A percentile compares a stretch with the other conserved stretches of the same genome.
Evolutionary conservation across 2,797 vertebrate species (phyloP).

Genomic region (Catostomus latipinnis): DNA sequence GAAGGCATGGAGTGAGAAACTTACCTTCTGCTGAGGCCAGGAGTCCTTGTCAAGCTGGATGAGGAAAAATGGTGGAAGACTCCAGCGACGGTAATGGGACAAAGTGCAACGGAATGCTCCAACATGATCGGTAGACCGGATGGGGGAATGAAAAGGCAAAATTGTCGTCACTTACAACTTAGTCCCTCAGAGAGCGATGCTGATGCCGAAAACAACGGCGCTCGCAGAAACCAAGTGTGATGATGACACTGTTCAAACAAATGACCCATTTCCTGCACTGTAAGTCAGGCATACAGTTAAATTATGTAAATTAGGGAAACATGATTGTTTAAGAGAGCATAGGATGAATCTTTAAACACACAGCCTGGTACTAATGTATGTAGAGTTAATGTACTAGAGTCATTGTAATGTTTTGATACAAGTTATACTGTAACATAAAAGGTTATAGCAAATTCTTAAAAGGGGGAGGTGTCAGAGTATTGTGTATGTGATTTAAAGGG

Average conservation of each 20-base stretch:
- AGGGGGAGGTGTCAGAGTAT: neutral
- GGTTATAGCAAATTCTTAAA: neutral
- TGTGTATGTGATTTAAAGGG: neutral
- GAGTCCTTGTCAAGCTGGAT: no score
- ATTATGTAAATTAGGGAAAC: neutral
- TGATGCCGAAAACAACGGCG: neutral
- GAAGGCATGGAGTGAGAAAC: no score
- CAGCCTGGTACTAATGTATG: neutral
- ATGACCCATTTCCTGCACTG: neutral
- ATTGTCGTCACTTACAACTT: neutral
- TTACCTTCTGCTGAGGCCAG: no score
- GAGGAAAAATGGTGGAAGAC: neutral
- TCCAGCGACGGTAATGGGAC: no score
- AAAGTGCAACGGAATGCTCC: neutral
- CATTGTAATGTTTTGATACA: neutral
- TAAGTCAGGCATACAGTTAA: neutral
- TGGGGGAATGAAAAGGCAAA: neutral
- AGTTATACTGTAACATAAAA: neutral
- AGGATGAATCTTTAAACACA: neutral
- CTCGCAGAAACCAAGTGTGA: neutral
- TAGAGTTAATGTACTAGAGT: neutral
- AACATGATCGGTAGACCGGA: neutral
- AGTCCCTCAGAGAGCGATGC: neutral
- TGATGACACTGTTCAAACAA: neutral
- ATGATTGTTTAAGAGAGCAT: neutral